Percentiles rank a stretch among this genome's conserved stretches.
Evolutionary conservation across 2,797 vertebrate genomes (phyloP).

Genomic region (Hapalemur alaotrensis): DNA sequence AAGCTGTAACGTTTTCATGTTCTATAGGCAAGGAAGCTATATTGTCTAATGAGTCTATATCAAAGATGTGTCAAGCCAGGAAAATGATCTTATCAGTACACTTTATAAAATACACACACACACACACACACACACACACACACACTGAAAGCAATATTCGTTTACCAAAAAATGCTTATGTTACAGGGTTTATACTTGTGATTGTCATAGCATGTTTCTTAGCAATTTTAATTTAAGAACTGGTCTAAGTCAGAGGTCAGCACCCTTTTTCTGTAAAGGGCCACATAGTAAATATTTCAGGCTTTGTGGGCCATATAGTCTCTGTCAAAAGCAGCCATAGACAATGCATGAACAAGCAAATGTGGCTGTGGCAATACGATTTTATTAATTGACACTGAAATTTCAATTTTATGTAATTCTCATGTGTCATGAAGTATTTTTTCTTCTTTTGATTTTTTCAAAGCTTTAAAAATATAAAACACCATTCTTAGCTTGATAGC

Average conservation of each 20-base stretch:
- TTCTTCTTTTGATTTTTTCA: neutral
- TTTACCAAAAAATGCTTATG: neutral
- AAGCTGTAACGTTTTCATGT: neutral
- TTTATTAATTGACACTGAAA: neutral
- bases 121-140: too few species aligned
- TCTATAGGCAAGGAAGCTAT: neutral
- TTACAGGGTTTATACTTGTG: neutral
- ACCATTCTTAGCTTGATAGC: neutral
- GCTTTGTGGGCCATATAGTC: neutral
- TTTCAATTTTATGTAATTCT: neutral
- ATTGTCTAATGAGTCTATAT: neutral
- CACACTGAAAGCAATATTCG: neutral
- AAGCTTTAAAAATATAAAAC: neutral
- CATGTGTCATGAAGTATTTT: neutral
- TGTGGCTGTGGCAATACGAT: neutral
- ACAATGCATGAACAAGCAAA: neutral
- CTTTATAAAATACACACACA: neutral
- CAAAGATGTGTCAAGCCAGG: neutral
- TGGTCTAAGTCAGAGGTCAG: neutral
- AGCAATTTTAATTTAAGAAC: neutral
- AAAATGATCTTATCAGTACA: neutral
- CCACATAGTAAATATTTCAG: neutral
- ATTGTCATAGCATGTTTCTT: neutral
- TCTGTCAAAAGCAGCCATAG: neutral
- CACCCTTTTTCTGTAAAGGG: neutral